Conservation (phyloP, 2,113 vertebrate genomes). For the Pelecanoides urinatrix region DNA sequence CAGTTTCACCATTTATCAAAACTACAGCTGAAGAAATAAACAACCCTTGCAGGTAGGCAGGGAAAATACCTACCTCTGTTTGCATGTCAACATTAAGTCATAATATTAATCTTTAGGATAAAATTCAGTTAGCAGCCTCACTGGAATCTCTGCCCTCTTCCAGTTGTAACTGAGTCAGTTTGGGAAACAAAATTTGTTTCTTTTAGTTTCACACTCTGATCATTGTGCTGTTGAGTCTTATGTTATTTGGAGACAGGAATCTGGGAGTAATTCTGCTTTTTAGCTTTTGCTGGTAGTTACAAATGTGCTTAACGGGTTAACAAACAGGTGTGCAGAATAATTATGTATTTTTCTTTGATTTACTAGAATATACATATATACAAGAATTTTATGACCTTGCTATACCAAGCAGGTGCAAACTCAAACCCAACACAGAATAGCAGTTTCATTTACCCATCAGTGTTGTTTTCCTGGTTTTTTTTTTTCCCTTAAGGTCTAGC, state of each 20-base stretch:
- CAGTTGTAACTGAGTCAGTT: not conserved
- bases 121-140: not conserved
- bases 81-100: not conserved
- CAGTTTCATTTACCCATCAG: not conserved
- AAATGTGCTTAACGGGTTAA: not conserved
- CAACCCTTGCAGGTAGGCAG: conserved; percentile 92
- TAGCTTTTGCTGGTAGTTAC: not conserved
- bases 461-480: not conserved
- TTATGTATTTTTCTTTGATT: not conserved
- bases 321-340: not conserved
- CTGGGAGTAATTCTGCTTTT: not conserved
- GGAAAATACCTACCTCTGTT: not conserved
- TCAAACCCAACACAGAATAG: not conserved
- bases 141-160: not conserved
- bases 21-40: conserved; percentile 82
- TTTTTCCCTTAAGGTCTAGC: too few relatives aligned
- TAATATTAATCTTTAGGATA: not conserved
- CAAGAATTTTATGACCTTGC: not conserved
- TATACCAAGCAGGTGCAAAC: not conserved
- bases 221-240: not conserved
- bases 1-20: conserved; percentile 91
- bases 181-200: not conserved
- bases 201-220: not conserved
- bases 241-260: not conserved
- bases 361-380: not conserved